Evolutionary conservation across 2,113 vertebrate species (phyloP).

Genomic region (Tretioscincus oriximinensis): DNA sequence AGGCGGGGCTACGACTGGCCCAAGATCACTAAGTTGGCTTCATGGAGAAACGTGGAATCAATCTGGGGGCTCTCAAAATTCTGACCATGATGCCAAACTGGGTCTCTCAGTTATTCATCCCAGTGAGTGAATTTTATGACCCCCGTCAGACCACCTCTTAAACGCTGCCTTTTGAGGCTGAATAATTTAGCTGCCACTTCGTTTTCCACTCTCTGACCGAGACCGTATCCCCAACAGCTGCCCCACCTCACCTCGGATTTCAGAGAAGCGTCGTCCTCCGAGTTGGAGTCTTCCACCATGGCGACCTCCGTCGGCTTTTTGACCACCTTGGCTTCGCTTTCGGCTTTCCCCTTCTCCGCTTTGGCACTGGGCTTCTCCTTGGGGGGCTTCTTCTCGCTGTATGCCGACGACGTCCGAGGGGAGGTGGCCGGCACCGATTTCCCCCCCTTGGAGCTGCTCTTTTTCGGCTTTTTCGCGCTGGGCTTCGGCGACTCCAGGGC

Average conservation of each 20-base stretch:
- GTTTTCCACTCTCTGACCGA: not conserved
- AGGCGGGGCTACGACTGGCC: too few relatives aligned
- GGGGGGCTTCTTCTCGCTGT: conserved; percentile 86
- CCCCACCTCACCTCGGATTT: conserved; percentile 88
- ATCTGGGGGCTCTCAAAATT: too few relatives aligned
- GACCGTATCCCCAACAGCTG: not conserved
- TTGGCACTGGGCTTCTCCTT: conserved; percentile 87
- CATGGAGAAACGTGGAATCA: too few relatives aligned
- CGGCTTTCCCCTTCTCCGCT: conserved; percentile 83
- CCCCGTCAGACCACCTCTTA: too few relatives aligned
- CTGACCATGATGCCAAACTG: too few relatives aligned
- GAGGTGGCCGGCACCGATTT: conserved; percentile 83
- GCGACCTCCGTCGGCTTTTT: conserved; percentile 85
- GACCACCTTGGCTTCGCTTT: conserved; percentile 86
- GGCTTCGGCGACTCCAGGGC: conserved; percentile 91
- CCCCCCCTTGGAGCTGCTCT: conserved; percentile 85
- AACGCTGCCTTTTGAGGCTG: too few relatives aligned
- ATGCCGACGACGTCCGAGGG: conserved; percentile 82
- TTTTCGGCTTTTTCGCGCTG: conserved; percentile 93
- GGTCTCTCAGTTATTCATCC: too few relatives aligned
- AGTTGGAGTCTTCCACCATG: conserved; percentile 85
- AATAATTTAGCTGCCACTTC: too few relatives aligned
- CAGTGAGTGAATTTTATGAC: too few relatives aligned
- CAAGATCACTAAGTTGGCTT: too few relatives aligned
- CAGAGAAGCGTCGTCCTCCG: conserved; percentile 93